These are phyloP conservation scores for Hozukius guyotensis DNA, from an alignment of 2,797 vertebrate species.

Conservation along the genomic window DNA sequence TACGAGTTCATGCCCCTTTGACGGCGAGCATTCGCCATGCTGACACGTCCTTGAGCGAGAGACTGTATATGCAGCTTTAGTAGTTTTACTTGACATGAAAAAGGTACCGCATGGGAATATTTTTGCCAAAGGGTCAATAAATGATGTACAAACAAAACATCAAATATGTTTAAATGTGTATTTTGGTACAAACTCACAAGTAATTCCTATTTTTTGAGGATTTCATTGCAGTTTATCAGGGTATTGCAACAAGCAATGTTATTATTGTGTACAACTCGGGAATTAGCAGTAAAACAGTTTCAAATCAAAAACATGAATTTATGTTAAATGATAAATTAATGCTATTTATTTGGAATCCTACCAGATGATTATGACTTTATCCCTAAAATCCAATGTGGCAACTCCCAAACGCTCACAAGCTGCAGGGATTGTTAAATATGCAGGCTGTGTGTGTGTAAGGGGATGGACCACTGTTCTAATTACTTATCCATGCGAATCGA, in stretches of 20 bases:
- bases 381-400: conserved; percentile 25
- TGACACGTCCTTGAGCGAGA: conserved; percentile 33
- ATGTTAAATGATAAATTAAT: conserved; percentile 42
- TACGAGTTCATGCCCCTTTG: conserved; percentile 2
- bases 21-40: background rate
- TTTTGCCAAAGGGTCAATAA: background rate
- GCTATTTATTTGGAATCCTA: conserved; percentile 49
- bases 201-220: background rate
- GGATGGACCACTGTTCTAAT: conserved; percentile 77
- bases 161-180: background rate
- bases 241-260: conserved; percentile 12
- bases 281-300: conserved; percentile 16
- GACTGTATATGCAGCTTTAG: background rate
- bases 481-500: conserved; percentile 78
- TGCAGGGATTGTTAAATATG: conserved; percentile 62
- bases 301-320: conserved; percentile 26
- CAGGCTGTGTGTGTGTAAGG: conserved; percentile 49
- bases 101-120: background rate
- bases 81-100: background rate
- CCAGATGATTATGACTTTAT: conserved; percentile 44
- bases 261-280: background rate
- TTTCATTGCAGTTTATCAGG: conserved; percentile 31
- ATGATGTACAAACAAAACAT: background rate
- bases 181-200: background rate
- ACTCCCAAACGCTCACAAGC: conserved; percentile 18